Conservation (phyloP, 2,888 invertebrate genomes). For the Graphium colonna region DNA sequence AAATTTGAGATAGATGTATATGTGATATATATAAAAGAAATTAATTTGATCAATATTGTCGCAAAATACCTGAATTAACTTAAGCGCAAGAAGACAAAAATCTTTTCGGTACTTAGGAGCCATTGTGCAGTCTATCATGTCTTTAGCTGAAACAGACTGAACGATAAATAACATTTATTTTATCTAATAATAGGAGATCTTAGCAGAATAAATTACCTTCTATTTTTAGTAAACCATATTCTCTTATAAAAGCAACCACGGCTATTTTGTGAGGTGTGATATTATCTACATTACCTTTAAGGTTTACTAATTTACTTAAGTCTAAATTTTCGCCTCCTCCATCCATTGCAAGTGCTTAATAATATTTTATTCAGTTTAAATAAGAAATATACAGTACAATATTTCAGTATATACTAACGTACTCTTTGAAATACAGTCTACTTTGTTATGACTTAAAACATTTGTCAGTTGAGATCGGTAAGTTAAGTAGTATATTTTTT, state of each 20-base stretch:
- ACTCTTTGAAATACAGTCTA: no score
- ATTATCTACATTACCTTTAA: conserved; percentile 77
- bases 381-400: no score
- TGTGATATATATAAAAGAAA: conserved; percentile 45
- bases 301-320: conserved; percentile 58
- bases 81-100: conserved; percentile 89
- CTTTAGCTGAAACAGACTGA: conserved; percentile 62
- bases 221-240: conserved; percentile 84
- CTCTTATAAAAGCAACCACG: conserved; percentile 86
- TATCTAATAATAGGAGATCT: background rate
- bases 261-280: conserved; percentile 91
- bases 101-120: conserved; percentile 84
- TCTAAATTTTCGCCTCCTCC: conserved; percentile 55
- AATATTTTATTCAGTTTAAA: background rate
- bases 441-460: no score
- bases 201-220: conserved; percentile 46
- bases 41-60: background rate
- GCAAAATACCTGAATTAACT: conserved; percentile 85
- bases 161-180: background rate
- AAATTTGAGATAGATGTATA: no score
- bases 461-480: no score
- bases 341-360: conserved; percentile 45
- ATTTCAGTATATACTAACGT: no score
- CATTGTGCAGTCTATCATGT: conserved; percentile 69
- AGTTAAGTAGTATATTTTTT: no score